Base-by-base conservation (phyloP, 2,888 invertebrate genomes). In the Lithophane semibrunnea region DNA sequence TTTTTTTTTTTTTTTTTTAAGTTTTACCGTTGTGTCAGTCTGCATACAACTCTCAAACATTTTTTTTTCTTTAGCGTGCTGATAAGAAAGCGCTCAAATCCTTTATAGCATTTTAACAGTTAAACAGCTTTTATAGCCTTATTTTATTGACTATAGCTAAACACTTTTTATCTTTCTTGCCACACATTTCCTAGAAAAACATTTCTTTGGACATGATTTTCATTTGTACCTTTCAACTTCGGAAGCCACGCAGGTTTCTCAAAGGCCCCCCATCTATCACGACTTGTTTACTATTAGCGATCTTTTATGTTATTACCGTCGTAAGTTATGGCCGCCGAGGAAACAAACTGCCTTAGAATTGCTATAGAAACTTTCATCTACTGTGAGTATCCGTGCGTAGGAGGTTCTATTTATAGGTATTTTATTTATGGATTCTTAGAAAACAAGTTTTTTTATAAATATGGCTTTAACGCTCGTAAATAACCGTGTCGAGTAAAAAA, bases 221-320 rank as follows among this genome's bases (percentile, higher is more conserved):
- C 63, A 72, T 77, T 82, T 69, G 37, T 69, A 73, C 49, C n/a
- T 61, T 60, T 60, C 65, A 60, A 65, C 10, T 65, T 44, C 12
- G 7, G 42, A 61, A 73, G 56, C 82, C 63, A 60, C 42, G 21
- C 24, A 65, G 79, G 75, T 75, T 70, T 73, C 54, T 71, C 58
- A 67, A 82, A 61, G 54, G 21, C 47, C 37, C n/a, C 5, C 60
- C 73, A 80, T 83, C 29, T 75, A 80, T 83, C 67, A 70, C 18
- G 52, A 49, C 69, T 70, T 75, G 67, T 80, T 83, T 83, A 70
- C 84, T 83, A 83, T 80, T 73, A 76, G 66, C 69, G 66, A 60
- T 84, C n/a, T 67, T 78, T 76, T 80, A 70, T 76, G 67, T 71
- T 73, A 76, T 73, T 80, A 71, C 64, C 42, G 16, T 49, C 24